Percentiles rank a stretch among this genome's conserved stretches.
These are phyloP conservation scores for Columba livia DNA, from an alignment of 2,113 vertebrate species.

Conservation along the genomic window DNA sequence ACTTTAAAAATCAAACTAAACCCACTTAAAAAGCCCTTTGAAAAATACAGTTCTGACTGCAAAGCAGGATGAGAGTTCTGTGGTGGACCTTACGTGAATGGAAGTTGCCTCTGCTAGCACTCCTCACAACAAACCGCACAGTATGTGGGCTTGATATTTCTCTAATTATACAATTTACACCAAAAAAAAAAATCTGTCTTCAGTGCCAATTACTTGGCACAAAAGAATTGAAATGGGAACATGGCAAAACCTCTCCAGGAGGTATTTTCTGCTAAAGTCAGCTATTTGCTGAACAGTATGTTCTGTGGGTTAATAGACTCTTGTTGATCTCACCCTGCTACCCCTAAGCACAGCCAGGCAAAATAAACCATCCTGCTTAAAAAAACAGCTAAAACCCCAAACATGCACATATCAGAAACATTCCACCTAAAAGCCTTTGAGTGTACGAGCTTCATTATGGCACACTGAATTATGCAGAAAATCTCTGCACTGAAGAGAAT, in stretches of 20 bases:
- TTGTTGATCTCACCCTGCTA: conserved; percentile 36
- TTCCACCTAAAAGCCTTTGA: neutral
- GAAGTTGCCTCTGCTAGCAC: neutral
- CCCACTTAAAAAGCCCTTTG: neutral
- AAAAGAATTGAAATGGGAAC: conserved; percentile 23
- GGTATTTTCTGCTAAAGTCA: conserved; percentile 54
- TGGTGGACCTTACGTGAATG: neutral
- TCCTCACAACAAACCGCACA: conserved; percentile 33
- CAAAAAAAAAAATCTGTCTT: neutral
- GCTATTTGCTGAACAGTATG: conserved; percentile 31
- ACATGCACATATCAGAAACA: neutral
- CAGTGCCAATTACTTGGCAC: conserved; percentile 50
- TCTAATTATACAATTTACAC: conserved; percentile 40
- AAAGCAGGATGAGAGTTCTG: neutral
- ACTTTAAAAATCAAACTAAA: neutral
- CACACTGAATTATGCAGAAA: conserved; percentile 21
- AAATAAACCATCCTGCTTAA: conserved; percentile 36
- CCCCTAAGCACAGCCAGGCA: conserved; percentile 32
- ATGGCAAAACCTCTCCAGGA: conserved; percentile 10
- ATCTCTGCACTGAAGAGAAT: neutral
- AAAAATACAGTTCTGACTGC: neutral
- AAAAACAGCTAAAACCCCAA: neutral
- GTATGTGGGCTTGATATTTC: conserved; percentile 33
- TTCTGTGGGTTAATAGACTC: conserved; percentile 52
- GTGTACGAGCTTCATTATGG: neutral